Base-by-base conservation (phyloP, 2,888 invertebrate genomes). In the Operophtera brumata region DNA sequence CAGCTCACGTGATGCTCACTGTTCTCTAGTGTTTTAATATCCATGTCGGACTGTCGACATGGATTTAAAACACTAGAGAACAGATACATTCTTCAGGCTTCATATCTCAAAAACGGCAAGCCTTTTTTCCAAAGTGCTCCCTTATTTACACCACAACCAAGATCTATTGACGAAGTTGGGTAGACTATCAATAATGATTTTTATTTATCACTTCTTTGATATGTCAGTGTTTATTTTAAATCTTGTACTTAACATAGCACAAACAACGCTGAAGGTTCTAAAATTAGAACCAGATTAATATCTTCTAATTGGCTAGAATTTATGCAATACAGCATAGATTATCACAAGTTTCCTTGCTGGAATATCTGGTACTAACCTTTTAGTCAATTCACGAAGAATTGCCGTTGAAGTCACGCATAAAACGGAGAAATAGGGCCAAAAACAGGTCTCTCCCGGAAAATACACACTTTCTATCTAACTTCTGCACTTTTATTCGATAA, bases 371-470 rank as follows among this genome's bases (percentile, higher is more conserved):
- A 57, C 81, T 77, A 70, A 86, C 86, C 86, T 86, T 80, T 62
- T 68, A 67, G 49, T 66, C 58, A 61, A 60, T 73, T 65, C 66
- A 67, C 51, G 65, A 65, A 47, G 54, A 62, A 67, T 71, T 73
- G 72, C 64, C 61, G 43, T 66, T 57, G 59, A 73, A 73, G 66
- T 76, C 78, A 73, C 74, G 77, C 73, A 74, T 73, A 78, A 70
- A 78, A 71, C 68, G 58, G 65, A 64, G 64, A 65, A 71, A 80
- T 71, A 65, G 67, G 62, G 79, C 80, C 77, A 77, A 79, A 79
- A 83, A 83, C 80, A 73, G 75, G 76, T 77, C 71, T 69, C 63
- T 64, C 54, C 59, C 69, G 63, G 73, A 77, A 80, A 79, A 80
- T 82, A 77, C 72, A 67, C 76, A 80, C 77, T 69, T 68, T 56